Evolutionary conservation across 2,113 vertebrate genomes (phyloP).

Genomic region (Neoarius graeffei): DNA sequence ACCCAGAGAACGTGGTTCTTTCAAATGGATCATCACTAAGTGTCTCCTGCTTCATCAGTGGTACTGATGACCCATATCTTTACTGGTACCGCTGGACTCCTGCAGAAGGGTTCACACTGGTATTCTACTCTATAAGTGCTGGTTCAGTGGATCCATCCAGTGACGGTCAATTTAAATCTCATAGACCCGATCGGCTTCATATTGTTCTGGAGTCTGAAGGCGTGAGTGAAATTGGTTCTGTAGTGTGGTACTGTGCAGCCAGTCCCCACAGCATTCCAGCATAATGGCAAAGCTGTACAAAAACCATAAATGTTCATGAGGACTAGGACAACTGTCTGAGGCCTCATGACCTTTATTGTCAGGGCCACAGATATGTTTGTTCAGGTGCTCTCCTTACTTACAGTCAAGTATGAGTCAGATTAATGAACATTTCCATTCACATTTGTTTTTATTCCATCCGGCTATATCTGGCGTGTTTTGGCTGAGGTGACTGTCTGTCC

Average conservation of each 20-base stretch:
- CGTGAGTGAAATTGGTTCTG: neutral
- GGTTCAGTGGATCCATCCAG: neutral
- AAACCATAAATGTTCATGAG: conserved; percentile 20
- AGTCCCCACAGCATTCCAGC: conserved; percentile 41
- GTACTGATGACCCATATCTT: conserved; percentile 17
- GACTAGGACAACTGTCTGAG: neutral
- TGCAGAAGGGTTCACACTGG: neutral
- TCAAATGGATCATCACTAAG: neutral
- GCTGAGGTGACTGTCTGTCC: neutral
- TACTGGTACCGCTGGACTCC: conserved; percentile 45
- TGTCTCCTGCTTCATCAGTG: conserved; percentile 28
- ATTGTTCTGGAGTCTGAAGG: conserved; percentile 24
- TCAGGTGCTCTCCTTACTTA: neutral
- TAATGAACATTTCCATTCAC: neutral
- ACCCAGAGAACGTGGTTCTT: conserved; percentile 23
- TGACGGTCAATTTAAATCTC: conserved; percentile 25
- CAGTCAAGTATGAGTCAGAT: neutral
- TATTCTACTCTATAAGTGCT: conserved; percentile 15
- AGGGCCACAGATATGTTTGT: neutral
- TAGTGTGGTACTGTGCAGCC: conserved; percentile 50
- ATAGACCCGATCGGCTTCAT: conserved; percentile 23
- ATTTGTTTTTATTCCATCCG: neutral
- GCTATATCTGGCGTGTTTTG: neutral
- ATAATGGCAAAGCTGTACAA: conserved; percentile 36
- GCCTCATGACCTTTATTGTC: neutral